These are phyloP conservation scores for Xestia c-nigrum DNA, from an alignment of 2,888 invertebrate genomes.

Conservation along the genomic window DNA sequence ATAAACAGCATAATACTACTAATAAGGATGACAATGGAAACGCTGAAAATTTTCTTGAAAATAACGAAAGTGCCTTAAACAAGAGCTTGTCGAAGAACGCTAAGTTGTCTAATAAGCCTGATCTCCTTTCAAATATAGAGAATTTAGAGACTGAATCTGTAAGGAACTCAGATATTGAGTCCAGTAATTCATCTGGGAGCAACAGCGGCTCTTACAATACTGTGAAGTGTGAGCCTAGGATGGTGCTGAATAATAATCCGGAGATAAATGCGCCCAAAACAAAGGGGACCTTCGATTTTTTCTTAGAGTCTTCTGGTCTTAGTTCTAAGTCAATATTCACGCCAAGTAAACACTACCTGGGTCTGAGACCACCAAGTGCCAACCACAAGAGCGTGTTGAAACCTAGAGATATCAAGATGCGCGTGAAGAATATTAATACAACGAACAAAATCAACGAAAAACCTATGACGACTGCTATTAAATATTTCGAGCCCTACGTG, in stretches of 20 bases:
- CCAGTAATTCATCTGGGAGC: constrained; percentile 90
- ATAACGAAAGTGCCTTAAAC: constrained; percentile 76
- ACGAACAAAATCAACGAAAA: constrained; percentile 91
- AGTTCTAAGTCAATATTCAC: constrained; percentile 95
- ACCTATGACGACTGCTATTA: constrained; percentile 90
- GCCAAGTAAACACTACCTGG: constrained; percentile 81
- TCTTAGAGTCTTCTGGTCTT: constrained; percentile 94
- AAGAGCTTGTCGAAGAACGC: constrained; percentile 82
- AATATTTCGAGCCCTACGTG: constrained; percentile 90
- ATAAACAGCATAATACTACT: constrained; percentile 75
- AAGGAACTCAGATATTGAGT: constrained; percentile 93
- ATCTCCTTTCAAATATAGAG: constrained; percentile 90
- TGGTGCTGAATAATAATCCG: constrained; percentile 79
- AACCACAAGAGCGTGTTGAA: constrained; percentile 94
- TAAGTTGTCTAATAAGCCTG: constrained; percentile 89
- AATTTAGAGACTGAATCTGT: constrained; percentile 91
- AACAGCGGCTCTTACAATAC: constrained; percentile 88
- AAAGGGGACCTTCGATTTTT: constrained; percentile 92
- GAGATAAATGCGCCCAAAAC: constrained; percentile 81
- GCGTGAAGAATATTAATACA: constrained; percentile 92
- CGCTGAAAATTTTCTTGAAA: constrained; percentile 80
- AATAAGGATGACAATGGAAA: constrained; percentile 75
- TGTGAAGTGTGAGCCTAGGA: constrained; percentile 86
- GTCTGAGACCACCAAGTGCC: constrained; percentile 91
- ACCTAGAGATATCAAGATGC: constrained; percentile 94